Evolutionary conservation across 2,888 invertebrate species (phyloP).

Genomic region (Leptopilina syphax): DNA sequence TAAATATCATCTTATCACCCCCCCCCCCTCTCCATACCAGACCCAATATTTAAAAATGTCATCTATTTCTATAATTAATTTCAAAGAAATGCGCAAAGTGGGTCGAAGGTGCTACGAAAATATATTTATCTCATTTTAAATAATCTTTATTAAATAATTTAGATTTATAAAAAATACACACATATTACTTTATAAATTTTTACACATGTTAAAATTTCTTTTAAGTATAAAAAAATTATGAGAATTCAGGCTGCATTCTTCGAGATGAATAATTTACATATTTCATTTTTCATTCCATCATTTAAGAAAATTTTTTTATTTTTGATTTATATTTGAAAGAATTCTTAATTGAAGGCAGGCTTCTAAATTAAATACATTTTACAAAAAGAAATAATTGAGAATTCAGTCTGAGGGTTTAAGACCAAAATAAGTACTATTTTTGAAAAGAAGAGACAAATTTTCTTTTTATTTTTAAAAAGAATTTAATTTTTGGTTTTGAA

Average conservation of each 20-base stretch:
- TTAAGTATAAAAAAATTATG: not conserved
- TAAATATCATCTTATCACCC: not conserved
- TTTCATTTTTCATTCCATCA: constrained; percentile 1
- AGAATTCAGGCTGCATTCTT: constrained; percentile 27
- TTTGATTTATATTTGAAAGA: not conserved
- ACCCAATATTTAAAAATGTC: not conserved
- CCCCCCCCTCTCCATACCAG: not conserved
- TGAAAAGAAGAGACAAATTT: not conserved
- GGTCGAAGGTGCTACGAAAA: constrained; percentile 67
- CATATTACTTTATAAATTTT: not conserved
- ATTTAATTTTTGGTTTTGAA: not conserved
- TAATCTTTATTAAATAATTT: not conserved
- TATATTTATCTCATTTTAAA: constrained; percentile 46
- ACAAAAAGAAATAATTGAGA: not conserved
- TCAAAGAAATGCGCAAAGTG: constrained; percentile 58
- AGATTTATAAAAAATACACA: not conserved
- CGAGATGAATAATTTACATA: not conserved
- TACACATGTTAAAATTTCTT: not conserved
- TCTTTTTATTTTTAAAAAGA: no score
- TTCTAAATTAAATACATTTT: no score
- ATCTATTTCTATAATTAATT: constrained; percentile 18
- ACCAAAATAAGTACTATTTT: not conserved
- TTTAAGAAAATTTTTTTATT: not conserved
- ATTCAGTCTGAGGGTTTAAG: not conserved
- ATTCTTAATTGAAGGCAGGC: not conserved